A percentile compares a stretch with the other conserved stretches of the same genome.
phyloP scores from a whole-genome alignment of 2,113 vertebrate genomes.

The Xiphorhynchus elegans region DNA sequence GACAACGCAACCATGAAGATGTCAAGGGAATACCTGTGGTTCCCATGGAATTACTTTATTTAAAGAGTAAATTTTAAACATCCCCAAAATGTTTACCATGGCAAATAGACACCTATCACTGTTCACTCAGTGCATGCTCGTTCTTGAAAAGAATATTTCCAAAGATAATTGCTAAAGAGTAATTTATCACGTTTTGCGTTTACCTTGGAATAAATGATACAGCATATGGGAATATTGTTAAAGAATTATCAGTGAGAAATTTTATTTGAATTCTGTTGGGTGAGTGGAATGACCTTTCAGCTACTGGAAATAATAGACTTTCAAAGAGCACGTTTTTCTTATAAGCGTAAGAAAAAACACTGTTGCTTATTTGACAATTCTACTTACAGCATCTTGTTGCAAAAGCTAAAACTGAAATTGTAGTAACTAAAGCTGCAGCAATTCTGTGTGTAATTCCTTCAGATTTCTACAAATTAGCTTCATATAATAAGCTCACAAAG shows the following conservation, averaged over 20 bases:
- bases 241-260: not conserved
- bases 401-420: not conserved
- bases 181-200: not conserved
- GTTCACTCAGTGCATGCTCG: not conserved
- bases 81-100: not conserved
- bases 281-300: not conserved
- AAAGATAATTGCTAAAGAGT: not conserved
- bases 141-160: not conserved
- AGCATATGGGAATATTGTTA: not conserved
- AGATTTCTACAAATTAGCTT: not conserved
- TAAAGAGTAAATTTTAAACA: not conserved
- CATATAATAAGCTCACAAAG: not conserved
- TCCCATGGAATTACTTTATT: not conserved
- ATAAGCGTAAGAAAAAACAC: not conserved
- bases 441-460: not conserved
- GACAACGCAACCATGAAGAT: not conserved
- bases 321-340: not conserved
- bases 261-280: not conserved
- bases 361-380: not conserved
- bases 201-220: not conserved
- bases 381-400: not conserved
- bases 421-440: not conserved
- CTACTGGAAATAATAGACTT: not conserved
- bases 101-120: not conserved
- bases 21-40: not conserved